Base-by-base conservation (phyloP, 2,113 vertebrate species). In the Proteles cristata region DNA sequence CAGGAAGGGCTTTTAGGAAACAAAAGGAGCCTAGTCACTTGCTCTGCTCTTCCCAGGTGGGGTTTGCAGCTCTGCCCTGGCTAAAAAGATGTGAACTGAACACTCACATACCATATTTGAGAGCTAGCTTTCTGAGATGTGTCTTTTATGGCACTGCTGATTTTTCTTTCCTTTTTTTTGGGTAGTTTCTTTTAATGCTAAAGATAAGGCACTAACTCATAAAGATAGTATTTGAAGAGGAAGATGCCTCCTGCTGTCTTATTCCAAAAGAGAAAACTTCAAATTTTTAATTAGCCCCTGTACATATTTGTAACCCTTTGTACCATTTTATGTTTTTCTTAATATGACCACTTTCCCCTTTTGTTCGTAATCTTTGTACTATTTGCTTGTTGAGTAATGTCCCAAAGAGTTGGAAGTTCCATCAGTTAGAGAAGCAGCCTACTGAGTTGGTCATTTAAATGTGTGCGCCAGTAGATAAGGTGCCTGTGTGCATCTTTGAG, bases 111-210 rank as follows among this genome's bases (percentile, higher is more conserved):
- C 11, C 26, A 6, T 28, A 7, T 28, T 50, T 53, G 53, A 84
- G 35, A 82, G 45, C n/a, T 19, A 4, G 39, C 80, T 66, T 76
- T 23, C 28, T 12, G 33, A 92, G 65, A 61, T 12, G 9, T 45
- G 33, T 61, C 39, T 31, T 89, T 89, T 58, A 25, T 81, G 43
- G 26, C 26, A 31, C 25, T 76, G 26, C 5, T 35, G 17, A 43
- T 33, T 33, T 7, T 63, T 35, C 50, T 21, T 53, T 45, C 5
- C 35, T 84, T 45, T 11, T 39, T n/a, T 74, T 26, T 26, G 3
- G 33, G 31, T 95, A n/a, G 35, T 93, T 92, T 73, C 26, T 93
- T 93, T 96, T 90, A 71, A 66, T 84, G 63, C 35, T 83, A 61
- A 76, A 84, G 50, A 58, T n/a, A 74, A 19, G 17, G 63, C 63